Conservation (phyloP, 1,140 invertebrate species). For the Littorina saxatilis region DNA sequence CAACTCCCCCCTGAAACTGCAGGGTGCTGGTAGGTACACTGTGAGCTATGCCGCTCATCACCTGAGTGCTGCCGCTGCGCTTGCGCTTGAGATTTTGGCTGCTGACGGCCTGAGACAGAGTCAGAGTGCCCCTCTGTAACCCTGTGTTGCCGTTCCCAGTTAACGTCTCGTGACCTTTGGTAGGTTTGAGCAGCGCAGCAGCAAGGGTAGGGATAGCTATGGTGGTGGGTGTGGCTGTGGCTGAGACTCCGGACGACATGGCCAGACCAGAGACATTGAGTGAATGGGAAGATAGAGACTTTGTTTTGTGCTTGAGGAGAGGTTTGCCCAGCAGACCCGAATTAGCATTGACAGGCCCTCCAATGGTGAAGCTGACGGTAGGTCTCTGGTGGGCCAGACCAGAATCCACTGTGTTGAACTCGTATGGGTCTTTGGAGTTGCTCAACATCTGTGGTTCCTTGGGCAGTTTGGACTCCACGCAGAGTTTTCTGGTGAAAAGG, state of each 20-base stretch:
- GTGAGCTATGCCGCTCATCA: constrained; percentile 8
- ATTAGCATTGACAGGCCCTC: constrained; percentile 32
- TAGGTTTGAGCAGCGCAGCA: constrained; percentile 27
- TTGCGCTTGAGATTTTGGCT: constrained; percentile 54
- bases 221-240: constrained; percentile 18
- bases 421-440: constrained; percentile 70
- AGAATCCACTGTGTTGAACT: constrained; percentile 64
- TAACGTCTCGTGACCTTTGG: constrained; percentile 10
- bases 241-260: constrained; percentile 25
- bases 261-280: constrained; percentile 35
- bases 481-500: constrained; percentile 67
- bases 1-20: constrained; percentile 23
- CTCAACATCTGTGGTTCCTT: constrained; percentile 61
- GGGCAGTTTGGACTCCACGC: constrained; percentile 71
- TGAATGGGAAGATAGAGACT: constrained; percentile 47
- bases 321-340: constrained; percentile 42
- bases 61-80: constrained; percentile 53
- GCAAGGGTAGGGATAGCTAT: constrained; percentile 18
- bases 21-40: background rate
- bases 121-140: constrained; percentile 31
- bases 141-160: constrained; percentile 41
- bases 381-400: constrained; percentile 46
- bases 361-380: constrained; percentile 45
- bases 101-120: constrained; percentile 29
- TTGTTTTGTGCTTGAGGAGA: constrained; percentile 57